Base-by-base conservation (phyloP, 2,113 vertebrate species). In the Perca schrenkii region DNA sequence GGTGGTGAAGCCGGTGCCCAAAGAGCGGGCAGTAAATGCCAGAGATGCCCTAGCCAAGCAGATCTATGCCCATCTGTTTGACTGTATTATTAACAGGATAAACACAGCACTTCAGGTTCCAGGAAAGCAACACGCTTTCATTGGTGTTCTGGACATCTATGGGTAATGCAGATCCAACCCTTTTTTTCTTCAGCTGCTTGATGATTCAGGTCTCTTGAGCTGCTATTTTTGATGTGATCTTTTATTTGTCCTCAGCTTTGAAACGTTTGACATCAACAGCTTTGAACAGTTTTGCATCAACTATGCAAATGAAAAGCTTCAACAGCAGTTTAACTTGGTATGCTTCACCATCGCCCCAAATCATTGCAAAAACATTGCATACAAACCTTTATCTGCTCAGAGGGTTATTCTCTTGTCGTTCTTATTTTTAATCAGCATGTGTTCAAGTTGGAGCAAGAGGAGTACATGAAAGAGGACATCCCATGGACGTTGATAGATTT, bases 241-340 rank as follows among this genome's bases (percentile, higher is more conserved):
- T 61, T 65, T n/a, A 61, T 73, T 83, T 75, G 1, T 79, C 70
- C 60, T 70, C 94, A 99, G 98, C 71, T 99, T 99, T 95, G 98
- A 99, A 95, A 99, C 98, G 0, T 99, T 99, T 93, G 97, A 99
- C 69, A 87, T 98, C 83, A 99, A 99, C 95, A 99, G 98, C 90
- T 99, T 99, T 93, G 98, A 99, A 88, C 98, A 99, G 86, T 99
- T 99, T 92, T 99, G 98, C 88, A 99, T 99, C 89, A 99, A 99
- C 94, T 99, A 99, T 3, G 98, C 98, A 22, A 99, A 99, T 79
- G 98, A 99, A 89, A 99, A 99, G 79, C 96, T 99, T 8, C 98
- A 99, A 47, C 98, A 99, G 79, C 98, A 99, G 89, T 99, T 99
- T 89, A 99, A 99, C 86, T 65, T 99, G 97, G 98, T 99, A 96